Evolutionary conservation across 1,140 invertebrate species (phyloP).

Genomic region (Wasmannia auropunctata): DNA sequence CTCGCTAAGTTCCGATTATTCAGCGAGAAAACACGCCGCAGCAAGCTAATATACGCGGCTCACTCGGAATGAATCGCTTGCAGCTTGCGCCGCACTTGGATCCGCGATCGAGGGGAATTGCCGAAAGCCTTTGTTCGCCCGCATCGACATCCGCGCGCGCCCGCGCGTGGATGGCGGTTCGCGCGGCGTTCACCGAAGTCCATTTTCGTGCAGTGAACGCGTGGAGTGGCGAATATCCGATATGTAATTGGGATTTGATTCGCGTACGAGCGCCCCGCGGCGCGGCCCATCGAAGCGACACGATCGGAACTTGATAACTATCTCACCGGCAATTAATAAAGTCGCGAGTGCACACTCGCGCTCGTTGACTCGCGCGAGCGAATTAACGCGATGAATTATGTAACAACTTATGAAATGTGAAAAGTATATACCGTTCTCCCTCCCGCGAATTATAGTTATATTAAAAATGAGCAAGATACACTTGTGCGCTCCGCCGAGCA

Average conservation of each 20-base stretch:
- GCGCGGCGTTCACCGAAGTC: slow-evolving; percentile 26
- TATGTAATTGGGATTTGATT: slow-evolving; percentile 44
- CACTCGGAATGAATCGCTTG: slow-evolving; percentile 1
- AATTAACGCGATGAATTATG: not conserved
- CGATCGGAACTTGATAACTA: slow-evolving; percentile 41
- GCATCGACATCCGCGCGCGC: no score
- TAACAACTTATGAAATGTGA: slow-evolving; percentile 1
- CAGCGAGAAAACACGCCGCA: slow-evolving; percentile 1
- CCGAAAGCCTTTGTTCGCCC: slow-evolving; percentile 20
- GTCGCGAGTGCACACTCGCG: not conserved
- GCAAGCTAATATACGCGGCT: not conserved
- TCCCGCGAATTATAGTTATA: not conserved
- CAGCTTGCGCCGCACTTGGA: slow-evolving; percentile 8
- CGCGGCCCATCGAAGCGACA: not conserved
- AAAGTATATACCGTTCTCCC: not conserved
- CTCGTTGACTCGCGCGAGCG: not conserved
- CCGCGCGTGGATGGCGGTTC: not conserved
- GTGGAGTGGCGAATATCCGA: slow-evolving; percentile 19
- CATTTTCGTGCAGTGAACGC: slow-evolving; percentile 43
- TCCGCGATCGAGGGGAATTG: not conserved
- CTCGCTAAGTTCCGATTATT: not conserved
- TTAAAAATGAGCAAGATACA: not conserved
- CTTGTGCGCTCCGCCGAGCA: not conserved
- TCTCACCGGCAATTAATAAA: slow-evolving; percentile 19
- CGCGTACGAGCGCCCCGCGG: not conserved